Conservation (phyloP, 2,113 vertebrate species). For the Aptenodytes patagonicus region DNA sequence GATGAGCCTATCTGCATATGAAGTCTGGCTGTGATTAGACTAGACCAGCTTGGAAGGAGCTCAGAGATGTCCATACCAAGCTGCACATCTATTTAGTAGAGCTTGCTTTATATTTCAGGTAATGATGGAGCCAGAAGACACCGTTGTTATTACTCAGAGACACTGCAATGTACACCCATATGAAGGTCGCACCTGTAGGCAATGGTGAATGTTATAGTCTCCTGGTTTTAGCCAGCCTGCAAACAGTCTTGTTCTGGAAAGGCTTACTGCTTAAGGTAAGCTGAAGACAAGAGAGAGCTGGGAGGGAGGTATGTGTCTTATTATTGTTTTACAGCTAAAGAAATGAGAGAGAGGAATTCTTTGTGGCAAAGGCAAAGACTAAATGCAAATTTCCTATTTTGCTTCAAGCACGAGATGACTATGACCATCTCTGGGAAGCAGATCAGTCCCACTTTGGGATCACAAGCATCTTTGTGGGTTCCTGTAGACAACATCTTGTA, state of each 20-base stretch:
- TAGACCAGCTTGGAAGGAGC: neutral
- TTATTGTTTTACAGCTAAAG: neutral
- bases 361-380: neutral
- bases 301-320: rapidly evolving
- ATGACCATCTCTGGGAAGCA: neutral
- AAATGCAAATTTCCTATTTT: neutral
- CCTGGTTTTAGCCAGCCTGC: neutral
- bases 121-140: neutral
- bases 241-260: neutral
- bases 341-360: neutral
- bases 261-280: neutral
- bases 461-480: neutral
- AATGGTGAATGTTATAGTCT: neutral
- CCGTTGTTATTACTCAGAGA: neutral
- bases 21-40: conserved; percentile 1
- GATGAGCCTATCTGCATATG: neutral
- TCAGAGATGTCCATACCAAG: neutral
- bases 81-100: neutral
- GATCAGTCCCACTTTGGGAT: neutral
- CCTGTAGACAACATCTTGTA: neutral
- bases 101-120: neutral
- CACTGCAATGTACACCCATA: neutral
- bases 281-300: neutral
- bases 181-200: neutral
- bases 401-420: neutral